Evolutionary conservation across 1,140 invertebrate genomes (phyloP), one percentile per base, ranked within the genome.

Genomic region (Drosophila rhopaloa): DNA sequence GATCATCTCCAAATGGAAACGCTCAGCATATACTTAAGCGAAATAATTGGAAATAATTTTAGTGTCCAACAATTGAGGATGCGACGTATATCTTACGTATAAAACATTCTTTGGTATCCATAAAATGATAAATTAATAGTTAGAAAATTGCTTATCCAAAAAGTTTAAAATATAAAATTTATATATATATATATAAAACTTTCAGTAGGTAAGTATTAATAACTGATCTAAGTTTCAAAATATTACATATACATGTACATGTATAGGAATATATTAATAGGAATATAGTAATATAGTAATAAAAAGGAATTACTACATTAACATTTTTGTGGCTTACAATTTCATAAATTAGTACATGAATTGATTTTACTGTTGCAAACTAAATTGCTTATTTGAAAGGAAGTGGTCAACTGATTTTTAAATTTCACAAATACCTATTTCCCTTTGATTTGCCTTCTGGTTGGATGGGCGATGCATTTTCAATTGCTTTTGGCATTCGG

Each of bases 1-100:
- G 44, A 71, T 57, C 65, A 27, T 48, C 63, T 40, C 43, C 63
- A 66, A 65, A 50, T 66, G 63, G 63, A 48, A 66, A 40, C 35
- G 27, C 43, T 66, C 65, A 16, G n/a, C 1, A 43, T 35, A 47
- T 66, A 67, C 55, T 62, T 38, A 19, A 14, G n/a, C 7, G 13
- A 13, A 66, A 11, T 54, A 66, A 66, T 66, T 68, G 38, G 40
- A 19, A 0, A 29, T 24, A 41, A 10, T 48, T 32, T 58, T 27
- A 37, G 57, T 59, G 19, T 8, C 41, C 37, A 40, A 56, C 58
- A 60, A 56, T 55, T 60, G 32, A n/a, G 54, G 13, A 62, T 24
- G 55, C 11, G 14, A 32, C 6, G 1, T 9, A 37, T 32, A n/a
- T 29, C 24, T 24, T 24, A 9, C 29, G 6, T 8, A 4, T 1